These are phyloP conservation scores for Clanis bilineata DNA, from an alignment of 2,888 invertebrate species.

Conservation along the genomic window DNA sequence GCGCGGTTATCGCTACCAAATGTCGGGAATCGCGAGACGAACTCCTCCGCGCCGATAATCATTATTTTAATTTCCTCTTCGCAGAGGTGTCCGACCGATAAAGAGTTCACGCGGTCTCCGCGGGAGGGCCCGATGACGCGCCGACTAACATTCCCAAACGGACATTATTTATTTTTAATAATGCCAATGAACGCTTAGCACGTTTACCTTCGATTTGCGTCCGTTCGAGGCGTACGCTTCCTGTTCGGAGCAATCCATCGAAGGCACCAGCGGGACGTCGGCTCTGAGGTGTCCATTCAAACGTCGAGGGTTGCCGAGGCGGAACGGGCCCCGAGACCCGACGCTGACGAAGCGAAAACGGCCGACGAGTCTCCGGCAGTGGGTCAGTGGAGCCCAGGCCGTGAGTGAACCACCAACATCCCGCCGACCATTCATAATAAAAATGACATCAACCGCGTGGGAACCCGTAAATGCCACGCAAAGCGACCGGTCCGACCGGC, in stretches of 20 bases:
- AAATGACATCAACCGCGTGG: conserved; percentile 80
- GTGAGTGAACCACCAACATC: conserved; percentile 46
- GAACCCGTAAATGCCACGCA: conserved; percentile 71
- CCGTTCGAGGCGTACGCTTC: conserved; percentile 44
- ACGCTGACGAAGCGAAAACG: conserved; percentile 71
- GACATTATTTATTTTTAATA: conserved; percentile 76
- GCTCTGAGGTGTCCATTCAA: conserved; percentile 43
- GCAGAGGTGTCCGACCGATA: conserved; percentile 53
- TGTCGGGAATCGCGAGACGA: conserved; percentile 19
- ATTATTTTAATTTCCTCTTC: conserved; percentile 34
- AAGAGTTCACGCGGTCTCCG: conserved; percentile 72
- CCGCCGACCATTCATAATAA: conserved; percentile 69
- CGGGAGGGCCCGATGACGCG: conserved; percentile 71
- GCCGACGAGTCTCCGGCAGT: conserved; percentile 57
- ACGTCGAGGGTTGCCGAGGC: conserved; percentile 38
- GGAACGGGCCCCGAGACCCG: conserved; percentile 41
- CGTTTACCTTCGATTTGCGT: conserved; percentile 67
- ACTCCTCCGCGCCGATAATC: conserved; percentile 4
- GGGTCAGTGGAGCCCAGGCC: conserved; percentile 66
- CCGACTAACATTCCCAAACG: conserved; percentile 65
- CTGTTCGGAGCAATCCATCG: conserved; percentile 43
- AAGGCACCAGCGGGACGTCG: conserved; percentile 13
- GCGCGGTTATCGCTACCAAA: conserved; percentile 33
- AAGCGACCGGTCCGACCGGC: conserved; percentile 67
- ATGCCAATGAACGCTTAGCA: conserved; percentile 72